Conservation (phyloP, 2,113 vertebrate genomes). For the Mola mola region DNA sequence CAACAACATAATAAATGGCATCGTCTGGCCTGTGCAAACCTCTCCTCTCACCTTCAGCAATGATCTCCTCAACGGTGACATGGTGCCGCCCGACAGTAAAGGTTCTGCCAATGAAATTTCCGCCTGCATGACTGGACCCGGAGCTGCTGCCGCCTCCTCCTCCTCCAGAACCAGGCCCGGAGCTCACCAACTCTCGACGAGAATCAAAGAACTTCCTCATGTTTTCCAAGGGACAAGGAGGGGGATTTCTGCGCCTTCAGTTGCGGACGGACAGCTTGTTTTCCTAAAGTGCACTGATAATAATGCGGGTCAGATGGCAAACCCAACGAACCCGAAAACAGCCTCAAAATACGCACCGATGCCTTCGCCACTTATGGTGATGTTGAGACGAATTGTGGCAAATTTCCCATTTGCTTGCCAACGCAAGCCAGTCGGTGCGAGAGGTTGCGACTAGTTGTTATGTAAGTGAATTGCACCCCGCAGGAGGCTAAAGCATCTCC, state of each 20-base stretch:
- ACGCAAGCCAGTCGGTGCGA: slow-evolving; percentile 49
- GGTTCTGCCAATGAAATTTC: slow-evolving; percentile 92
- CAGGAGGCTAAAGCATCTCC: slow-evolving; percentile 72
- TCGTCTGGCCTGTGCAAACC: neutral
- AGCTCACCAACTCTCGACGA: slow-evolving; percentile 92
- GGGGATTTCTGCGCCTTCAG: neutral
- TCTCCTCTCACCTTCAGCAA: slow-evolving; percentile 94
- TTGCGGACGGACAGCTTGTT: slow-evolving; percentile 8
- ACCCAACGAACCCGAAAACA: slow-evolving; percentile 15
- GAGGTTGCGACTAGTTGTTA: slow-evolving; percentile 59
- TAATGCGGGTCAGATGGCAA: slow-evolving; percentile 9
- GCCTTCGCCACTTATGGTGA: slow-evolving; percentile 40
- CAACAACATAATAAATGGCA: slow-evolving; percentile 3
- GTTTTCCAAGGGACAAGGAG: slow-evolving; percentile 39
- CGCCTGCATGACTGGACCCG: slow-evolving; percentile 86
- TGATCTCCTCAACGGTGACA: slow-evolving; percentile 96
- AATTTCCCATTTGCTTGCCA: slow-evolving; percentile 59
- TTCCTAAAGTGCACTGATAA: slow-evolving; percentile 28
- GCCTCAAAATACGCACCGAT: slow-evolving; percentile 30
- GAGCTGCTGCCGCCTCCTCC: slow-evolving; percentile 84
- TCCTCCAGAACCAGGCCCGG: slow-evolving; percentile 91
- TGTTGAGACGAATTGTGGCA: slow-evolving; percentile 40
- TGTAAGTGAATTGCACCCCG: slow-evolving; percentile 71
- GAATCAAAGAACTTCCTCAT: slow-evolving; percentile 99
- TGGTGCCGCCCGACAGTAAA: slow-evolving; percentile 94